Conservation (phyloP, 2,797 vertebrate species). For the Sebastes trivittatus region DNA sequence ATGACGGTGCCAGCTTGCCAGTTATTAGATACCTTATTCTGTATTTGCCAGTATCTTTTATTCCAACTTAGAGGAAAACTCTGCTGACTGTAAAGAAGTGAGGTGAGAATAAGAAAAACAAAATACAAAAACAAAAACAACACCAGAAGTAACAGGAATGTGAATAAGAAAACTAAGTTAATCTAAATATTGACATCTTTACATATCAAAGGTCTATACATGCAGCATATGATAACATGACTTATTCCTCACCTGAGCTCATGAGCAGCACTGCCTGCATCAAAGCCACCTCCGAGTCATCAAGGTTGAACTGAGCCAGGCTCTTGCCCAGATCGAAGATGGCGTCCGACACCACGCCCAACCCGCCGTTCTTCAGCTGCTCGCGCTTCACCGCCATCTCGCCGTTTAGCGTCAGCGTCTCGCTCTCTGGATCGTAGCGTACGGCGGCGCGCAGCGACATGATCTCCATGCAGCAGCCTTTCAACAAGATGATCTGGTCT, state of each 20-base stretch:
- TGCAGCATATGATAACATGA: background rate
- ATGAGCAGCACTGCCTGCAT: conserved; percentile 94
- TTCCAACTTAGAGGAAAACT: background rate
- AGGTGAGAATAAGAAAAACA: background rate
- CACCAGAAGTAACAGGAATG: background rate
- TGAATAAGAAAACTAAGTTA: background rate
- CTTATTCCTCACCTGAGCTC: conserved; percentile 86
- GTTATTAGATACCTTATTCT: conserved; percentile 32
- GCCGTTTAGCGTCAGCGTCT: conserved; percentile 92
- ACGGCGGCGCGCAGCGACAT: conserved; percentile 94
- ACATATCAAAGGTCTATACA: background rate
- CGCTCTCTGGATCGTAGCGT: conserved; percentile 93
- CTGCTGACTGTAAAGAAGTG: background rate
- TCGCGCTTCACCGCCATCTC: conserved; percentile 94
- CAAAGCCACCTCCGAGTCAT: conserved; percentile 94
- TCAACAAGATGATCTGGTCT: conserved; percentile 95
- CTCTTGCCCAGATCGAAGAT: conserved; percentile 96
- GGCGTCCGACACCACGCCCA: conserved; percentile 94
- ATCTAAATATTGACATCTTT: background rate
- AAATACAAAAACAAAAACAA: background rate
- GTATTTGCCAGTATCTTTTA: background rate
- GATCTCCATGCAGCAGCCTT: conserved; percentile 98
- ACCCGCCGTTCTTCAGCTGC: conserved; percentile 93
- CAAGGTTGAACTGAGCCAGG: conserved; percentile 93
- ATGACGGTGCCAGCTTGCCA: background rate